Evolutionary conservation across 2,797 vertebrate genomes (phyloP), one percentile per base, ranked within the genome.

Genomic region (Tenualosa thibaudeaui): DNA sequence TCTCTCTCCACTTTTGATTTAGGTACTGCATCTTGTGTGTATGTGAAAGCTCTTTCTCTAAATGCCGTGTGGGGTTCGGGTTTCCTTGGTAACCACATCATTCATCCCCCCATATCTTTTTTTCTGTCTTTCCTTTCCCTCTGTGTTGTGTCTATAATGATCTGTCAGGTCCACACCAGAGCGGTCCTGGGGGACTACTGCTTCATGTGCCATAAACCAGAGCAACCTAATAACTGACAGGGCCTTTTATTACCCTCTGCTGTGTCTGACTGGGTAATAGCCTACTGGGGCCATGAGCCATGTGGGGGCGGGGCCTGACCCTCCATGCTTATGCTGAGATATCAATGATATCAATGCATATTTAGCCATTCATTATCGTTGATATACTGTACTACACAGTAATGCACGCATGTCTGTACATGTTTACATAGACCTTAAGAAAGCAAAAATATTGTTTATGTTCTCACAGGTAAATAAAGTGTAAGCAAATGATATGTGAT

Each of bases 151-250:
- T 37, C 71, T 78, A 17, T 78, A 78, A 78, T 78, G 71, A 78
- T 78, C 8, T 78, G 40, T 78, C 71, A 71, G 68, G 68, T 71
- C 26, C 31, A 43, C 71, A 12, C 71, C 37, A 22, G 15, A 78
- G 40, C 71, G 71, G 13, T 78, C 71, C 71, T 78, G 15, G 0
- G 71, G 71, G 71, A 78, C 71, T 22, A 37, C 71, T 78, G 37
- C 0, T 78, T 46, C 40, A 9, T 78, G 40, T 78, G 40, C 71
- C 71, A 78, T 78, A 78, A 78, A 78, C 37, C 71, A 78, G 6
- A 78, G 71, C 71, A 78, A 22, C 71, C 71, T 71, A 71, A 17
- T 71, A 71, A 71, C 37, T 71, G 68, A 71, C 68, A 71, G 68
- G 31, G 5, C 31, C 68, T 46, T 75, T 78, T 78, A 46, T 78